phyloP scores from a whole-genome alignment of 2,888 invertebrate species.

The Thera britannica region DNA sequence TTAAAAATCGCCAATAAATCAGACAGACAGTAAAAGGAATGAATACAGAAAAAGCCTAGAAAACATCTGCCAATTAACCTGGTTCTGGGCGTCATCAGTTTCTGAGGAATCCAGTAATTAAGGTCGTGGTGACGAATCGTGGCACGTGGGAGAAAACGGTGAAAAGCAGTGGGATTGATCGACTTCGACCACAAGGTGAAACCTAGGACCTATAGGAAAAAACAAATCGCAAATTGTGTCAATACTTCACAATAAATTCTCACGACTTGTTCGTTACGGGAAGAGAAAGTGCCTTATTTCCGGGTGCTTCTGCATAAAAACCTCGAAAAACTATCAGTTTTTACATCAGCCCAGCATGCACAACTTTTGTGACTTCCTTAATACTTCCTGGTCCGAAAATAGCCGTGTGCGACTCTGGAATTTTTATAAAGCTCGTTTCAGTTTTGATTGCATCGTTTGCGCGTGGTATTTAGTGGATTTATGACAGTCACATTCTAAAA shows the following conservation, averaged over 20 bases:
- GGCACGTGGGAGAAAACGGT: slow-evolving; percentile 30
- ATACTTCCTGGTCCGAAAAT: slow-evolving; percentile 39
- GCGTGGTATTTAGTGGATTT: slow-evolving; percentile 31
- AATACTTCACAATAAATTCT: too few relatives aligned
- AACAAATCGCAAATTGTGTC: too few relatives aligned
- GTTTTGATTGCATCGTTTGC: slow-evolving; percentile 32
- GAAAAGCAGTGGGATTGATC: slow-evolving; percentile 15
- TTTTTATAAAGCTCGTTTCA: slow-evolving; percentile 36
- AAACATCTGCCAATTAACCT: slow-evolving; percentile 55
- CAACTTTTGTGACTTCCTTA: slow-evolving; percentile 34
- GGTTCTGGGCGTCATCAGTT: slow-evolving; percentile 43
- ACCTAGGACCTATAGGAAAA: neutral
- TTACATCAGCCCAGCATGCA: slow-evolving; percentile 6
- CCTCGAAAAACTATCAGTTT: slow-evolving; percentile 18
- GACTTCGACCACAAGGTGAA: neutral
- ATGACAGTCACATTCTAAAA: slow-evolving; percentile 20
- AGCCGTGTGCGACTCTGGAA: slow-evolving; percentile 30
- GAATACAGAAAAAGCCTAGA: slow-evolving; percentile 40
- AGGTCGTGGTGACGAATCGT: slow-evolving; percentile 45
- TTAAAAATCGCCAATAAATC: slow-evolving; percentile 44
- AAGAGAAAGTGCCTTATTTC: neutral
- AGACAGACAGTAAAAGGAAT: slow-evolving; percentile 31
- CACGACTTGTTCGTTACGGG: neutral
- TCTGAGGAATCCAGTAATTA: slow-evolving; percentile 51
- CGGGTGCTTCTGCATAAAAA: neutral